phyloP scores from a whole-genome alignment of 2,113 vertebrate genomes.

The Pseudopodoces humilis region DNA sequence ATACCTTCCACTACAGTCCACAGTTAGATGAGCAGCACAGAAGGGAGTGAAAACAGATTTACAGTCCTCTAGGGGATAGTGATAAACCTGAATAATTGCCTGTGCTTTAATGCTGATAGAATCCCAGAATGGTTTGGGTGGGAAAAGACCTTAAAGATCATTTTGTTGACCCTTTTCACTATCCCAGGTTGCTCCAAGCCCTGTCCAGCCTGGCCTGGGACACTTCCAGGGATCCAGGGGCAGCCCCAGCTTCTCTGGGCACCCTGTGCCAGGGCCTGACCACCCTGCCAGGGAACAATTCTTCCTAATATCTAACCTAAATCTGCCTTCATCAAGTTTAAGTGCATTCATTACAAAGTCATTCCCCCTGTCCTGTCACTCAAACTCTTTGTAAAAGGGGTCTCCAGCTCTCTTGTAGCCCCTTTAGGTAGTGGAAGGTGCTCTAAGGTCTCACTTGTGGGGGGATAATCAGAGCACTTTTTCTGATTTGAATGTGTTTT shows the following conservation, averaged over 20 bases:
- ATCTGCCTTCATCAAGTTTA: not conserved
- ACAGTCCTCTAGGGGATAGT: not conserved
- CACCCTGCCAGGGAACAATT: not conserved
- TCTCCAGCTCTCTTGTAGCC: not conserved
- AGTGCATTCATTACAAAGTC: too few relatives aligned
- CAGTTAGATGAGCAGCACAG: not conserved
- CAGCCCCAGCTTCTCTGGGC: not conserved
- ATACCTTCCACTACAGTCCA: not conserved
- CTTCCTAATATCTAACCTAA: not conserved
- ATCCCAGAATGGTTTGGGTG: not conserved
- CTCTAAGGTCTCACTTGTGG: not conserved
- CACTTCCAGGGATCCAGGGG: not conserved
- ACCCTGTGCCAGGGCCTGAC: not conserved
- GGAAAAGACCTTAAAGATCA: not conserved
- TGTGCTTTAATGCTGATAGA: not conserved
- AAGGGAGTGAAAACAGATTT: not conserved
- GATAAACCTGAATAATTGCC: not conserved
- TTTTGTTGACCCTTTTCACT: not conserved
- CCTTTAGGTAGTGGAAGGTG: not conserved
- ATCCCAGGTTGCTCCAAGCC: not conserved
- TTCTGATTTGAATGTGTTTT: not conserved
- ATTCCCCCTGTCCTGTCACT: not conserved
- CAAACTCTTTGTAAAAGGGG: not conserved
- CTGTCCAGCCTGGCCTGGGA: rapidly evolving
- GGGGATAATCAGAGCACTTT: not conserved